These are phyloP conservation scores for Argyresthia goedartella DNA, from an alignment of 2,888 invertebrate species.

Conservation along the genomic window DNA sequence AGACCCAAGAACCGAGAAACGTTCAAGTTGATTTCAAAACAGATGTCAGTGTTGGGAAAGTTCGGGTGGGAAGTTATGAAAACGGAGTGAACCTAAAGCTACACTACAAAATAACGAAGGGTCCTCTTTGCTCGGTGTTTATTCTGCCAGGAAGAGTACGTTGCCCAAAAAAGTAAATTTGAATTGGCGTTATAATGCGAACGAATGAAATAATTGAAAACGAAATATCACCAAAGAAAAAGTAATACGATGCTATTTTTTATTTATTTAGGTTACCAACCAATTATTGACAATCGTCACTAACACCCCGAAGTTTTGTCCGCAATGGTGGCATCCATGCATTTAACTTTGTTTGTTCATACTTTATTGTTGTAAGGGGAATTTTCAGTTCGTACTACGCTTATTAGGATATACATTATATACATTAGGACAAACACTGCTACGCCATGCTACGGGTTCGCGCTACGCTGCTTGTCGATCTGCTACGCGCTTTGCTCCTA, in stretches of 20 bases:
- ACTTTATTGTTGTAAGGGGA: too few species aligned
- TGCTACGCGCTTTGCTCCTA: too few species aligned
- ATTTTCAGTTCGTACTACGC: too few species aligned
- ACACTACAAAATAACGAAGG: constrained; percentile 2
- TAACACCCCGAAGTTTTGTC: background rate
- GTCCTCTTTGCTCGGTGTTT: background rate
- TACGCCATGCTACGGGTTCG: too few species aligned
- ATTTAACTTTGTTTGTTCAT: too few species aligned
- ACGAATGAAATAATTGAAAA: background rate
- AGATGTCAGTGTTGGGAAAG: background rate
- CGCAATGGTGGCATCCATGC: too few species aligned
- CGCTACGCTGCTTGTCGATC: too few species aligned
- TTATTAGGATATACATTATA: too few species aligned
- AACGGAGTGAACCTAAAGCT: constrained; percentile 1
- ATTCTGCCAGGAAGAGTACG: background rate
- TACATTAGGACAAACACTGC: too few species aligned
- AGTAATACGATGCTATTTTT: background rate
- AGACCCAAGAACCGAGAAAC: too few species aligned
- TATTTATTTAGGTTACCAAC: background rate
- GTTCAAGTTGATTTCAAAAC: too few species aligned
- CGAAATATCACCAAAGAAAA: background rate
- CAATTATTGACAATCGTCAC: background rate
- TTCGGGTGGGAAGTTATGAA: background rate
- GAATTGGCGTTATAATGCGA: background rate
- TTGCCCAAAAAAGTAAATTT: background rate